Conservation (phyloP, 1,140 invertebrate species). For the Leptinotarsa defecta region DNA sequence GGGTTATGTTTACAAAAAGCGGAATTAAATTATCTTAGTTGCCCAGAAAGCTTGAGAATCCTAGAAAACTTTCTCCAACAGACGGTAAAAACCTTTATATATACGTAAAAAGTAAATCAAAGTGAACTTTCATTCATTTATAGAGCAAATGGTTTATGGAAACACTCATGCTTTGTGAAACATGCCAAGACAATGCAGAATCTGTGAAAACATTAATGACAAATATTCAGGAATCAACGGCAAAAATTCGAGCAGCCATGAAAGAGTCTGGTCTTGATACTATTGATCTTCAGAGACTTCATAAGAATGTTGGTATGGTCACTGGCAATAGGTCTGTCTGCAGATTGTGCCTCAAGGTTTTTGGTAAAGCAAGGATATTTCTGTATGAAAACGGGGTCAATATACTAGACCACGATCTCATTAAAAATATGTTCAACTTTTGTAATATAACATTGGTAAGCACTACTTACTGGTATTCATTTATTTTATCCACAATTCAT, state of each 20-base stretch:
- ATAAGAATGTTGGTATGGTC: not conserved
- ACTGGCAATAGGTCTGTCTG: not conserved
- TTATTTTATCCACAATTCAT: no score
- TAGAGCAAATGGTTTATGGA: not conserved
- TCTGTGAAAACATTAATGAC: constrained; percentile 4
- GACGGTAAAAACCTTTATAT: not conserved
- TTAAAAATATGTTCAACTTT: not conserved
- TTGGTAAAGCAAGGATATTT: not conserved
- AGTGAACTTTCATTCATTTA: not conserved
- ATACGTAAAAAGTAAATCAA: no score
- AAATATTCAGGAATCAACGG: not conserved
- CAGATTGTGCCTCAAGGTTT: not conserved
- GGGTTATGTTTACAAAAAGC: constrained; percentile 15
- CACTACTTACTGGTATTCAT: not conserved
- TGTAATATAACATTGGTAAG: not conserved
- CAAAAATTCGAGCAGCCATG: not conserved
- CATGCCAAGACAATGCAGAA: not conserved
- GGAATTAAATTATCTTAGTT: not conserved
- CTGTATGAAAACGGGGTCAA: not conserved
- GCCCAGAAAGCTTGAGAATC: not conserved
- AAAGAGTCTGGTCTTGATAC: not conserved
- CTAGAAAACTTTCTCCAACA: not conserved
- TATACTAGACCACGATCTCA: not conserved
- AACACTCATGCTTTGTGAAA: not conserved
- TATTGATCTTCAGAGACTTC: not conserved